Evolutionary conservation across 2,888 invertebrate genomes (phyloP).

Genomic region (Dolichomitus sp.): DNA sequence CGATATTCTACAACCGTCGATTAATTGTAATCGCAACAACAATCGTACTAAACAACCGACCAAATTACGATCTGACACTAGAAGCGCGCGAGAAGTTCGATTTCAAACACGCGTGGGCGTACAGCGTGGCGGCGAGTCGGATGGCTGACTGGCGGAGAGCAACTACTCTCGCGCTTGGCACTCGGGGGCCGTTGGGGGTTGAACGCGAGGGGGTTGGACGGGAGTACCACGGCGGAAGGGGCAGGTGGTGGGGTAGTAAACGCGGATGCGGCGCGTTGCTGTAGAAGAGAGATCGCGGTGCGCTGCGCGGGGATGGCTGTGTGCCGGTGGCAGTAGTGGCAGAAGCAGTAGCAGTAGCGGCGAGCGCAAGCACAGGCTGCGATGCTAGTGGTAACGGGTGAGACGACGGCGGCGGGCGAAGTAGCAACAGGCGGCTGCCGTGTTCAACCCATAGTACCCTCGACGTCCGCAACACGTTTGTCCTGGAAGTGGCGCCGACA

Average conservation of each 20-base stretch:
- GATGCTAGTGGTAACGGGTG: slow-evolving; percentile 35
- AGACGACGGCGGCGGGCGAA: slow-evolving; percentile 69
- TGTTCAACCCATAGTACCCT: slow-evolving; percentile 67
- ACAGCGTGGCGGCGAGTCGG: slow-evolving; percentile 83
- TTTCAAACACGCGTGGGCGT: slow-evolving; percentile 77
- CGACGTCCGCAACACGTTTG: slow-evolving; percentile 77
- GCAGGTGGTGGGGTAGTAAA: slow-evolving; percentile 56
- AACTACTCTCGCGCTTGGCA: slow-evolving; percentile 79
- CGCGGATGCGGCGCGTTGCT: slow-evolving; percentile 44
- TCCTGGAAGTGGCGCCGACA: slow-evolving; percentile 77
- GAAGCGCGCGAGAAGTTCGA: slow-evolving; percentile 63
- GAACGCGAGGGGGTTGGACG: slow-evolving; percentile 63
- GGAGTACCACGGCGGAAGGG: slow-evolving; percentile 58
- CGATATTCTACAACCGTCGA: slow-evolving; percentile 6
- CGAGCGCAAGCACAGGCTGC: slow-evolving; percentile 9
- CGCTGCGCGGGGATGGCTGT: slow-evolving; percentile 46
- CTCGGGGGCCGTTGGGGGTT: slow-evolving; percentile 70
- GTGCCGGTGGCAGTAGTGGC: slow-evolving; percentile 55
- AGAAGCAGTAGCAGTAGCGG: slow-evolving; percentile 37
- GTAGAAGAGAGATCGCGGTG: slow-evolving; percentile 35
- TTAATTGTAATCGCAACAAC: slow-evolving; percentile 1
- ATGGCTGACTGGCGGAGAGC: slow-evolving; percentile 84
- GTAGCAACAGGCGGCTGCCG: slow-evolving; percentile 84
- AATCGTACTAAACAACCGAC: slow-evolving; percentile 28
- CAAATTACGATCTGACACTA: slow-evolving; percentile 44